These are phyloP conservation scores for Pica pica DNA, from an alignment of 2,113 vertebrate species.

Conservation along the genomic window DNA sequence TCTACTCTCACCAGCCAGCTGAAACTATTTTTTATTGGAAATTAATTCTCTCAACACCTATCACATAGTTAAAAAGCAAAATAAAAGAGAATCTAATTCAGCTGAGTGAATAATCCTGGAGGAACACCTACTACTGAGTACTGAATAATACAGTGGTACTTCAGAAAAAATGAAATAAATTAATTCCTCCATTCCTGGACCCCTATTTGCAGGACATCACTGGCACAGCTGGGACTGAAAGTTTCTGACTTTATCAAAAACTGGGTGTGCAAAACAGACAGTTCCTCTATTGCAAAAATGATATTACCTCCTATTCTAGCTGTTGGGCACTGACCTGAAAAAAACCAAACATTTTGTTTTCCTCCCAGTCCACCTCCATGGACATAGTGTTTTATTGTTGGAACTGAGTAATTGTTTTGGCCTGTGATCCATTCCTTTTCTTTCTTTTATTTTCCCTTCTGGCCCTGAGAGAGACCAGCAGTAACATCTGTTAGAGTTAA, in stretches of 20 bases:
- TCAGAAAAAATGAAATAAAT: background rate
- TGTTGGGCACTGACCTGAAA: background rate
- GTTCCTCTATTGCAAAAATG: background rate
- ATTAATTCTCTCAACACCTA: background rate
- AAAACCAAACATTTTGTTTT: background rate
- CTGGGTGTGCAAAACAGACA: background rate
- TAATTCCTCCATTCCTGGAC: background rate
- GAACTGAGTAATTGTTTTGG: background rate
- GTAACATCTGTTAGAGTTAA: conserved; percentile 29
- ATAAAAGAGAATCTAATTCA: background rate
- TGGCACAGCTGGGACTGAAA: background rate
- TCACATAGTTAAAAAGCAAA: background rate
- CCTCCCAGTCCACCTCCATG: background rate
- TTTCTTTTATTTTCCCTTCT: background rate
- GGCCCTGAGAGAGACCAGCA: background rate
- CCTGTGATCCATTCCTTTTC: background rate
- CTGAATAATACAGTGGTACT: background rate
- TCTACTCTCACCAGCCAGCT: background rate
- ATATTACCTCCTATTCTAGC: background rate
- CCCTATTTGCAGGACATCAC: background rate
- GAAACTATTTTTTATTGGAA: background rate
- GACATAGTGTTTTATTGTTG: background rate
- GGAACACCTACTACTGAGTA: background rate
- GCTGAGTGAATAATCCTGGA: background rate
- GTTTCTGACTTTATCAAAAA: background rate